Base-by-base conservation (phyloP, 2,888 invertebrate genomes). In the Patella depressa region DNA sequence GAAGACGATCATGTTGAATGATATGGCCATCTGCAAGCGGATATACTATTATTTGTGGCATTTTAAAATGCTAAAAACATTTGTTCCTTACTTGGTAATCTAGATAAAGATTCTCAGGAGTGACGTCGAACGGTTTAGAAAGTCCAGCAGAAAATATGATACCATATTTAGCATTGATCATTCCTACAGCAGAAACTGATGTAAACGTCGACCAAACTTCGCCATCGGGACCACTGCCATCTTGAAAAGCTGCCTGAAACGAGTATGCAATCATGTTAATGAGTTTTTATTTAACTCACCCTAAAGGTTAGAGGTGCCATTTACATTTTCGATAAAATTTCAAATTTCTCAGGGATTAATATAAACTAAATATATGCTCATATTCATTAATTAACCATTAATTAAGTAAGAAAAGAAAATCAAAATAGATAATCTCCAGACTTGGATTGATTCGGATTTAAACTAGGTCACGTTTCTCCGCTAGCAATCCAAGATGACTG, bases 151-250 rank as follows among this genome's bases (percentile, higher is more conserved):
- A 77, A 34, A 78, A 57, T 69, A 80, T 73, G 65, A 80, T 70
- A 7, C 79, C 79, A 34, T 75, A 71, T 69, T 29, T 72, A 53
- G 74, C 74, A 55, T 76, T 76, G 70, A n/a, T 53, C 3, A 59
- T n/a, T 3, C 71, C 57, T 29, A 57, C 74, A 3, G 24, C 72
- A 57, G 83, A 80, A 53, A 89, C 79, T 53, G 79, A 78, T 0
- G 86, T 82, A 72, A 84, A 85, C 1, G 89, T 85, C 3, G 85
- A 80, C 89, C 89, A 90, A 19, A 89, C 85, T 74, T 90, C 88
- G 1, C 89, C 89, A 9, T 72, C 79, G 3, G 87, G 86, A 0
- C 88, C 87, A 72, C 79, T 77, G 34, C 75, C 78, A 54, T 77
- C 79, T 14, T 74, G 79, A 59, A 86, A 87, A 12, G 85, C 89